Conservation (phyloP, 1,140 invertebrate genomes). For the Myzus persicae region DNA sequence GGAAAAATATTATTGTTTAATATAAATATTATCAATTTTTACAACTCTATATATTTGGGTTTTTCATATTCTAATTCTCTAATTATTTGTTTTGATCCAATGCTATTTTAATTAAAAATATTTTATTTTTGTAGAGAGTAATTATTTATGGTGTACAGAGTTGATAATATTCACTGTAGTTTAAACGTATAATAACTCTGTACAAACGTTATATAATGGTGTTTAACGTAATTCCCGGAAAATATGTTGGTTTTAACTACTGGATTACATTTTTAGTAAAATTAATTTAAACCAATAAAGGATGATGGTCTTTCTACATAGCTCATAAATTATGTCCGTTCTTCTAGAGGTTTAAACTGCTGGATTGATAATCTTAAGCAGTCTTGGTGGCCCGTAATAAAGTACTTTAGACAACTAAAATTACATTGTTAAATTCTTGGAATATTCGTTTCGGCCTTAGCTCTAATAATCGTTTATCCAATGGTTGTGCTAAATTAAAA, state of each 20-base stretch:
- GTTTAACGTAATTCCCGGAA: neutral
- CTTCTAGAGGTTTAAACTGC: neutral
- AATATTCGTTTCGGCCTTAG: neutral
- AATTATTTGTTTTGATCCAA: neutral
- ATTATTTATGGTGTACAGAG: neutral
- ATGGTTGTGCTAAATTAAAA: neutral
- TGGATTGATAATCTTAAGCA: neutral
- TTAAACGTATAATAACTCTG: neutral
- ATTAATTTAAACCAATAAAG: constrained; percentile 19
- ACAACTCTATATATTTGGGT: neutral
- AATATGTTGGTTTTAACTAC: neutral
- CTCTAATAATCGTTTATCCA: neutral
- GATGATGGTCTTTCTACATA: neutral
- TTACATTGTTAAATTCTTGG: neutral
- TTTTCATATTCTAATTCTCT: neutral
- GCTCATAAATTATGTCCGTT: constrained; percentile 16
- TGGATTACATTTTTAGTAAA: neutral
- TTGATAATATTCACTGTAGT: neutral
- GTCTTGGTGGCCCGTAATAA: neutral
- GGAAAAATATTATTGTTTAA: neutral
- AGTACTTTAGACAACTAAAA: neutral
- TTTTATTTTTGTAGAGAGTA: neutral
- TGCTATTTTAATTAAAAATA: neutral
- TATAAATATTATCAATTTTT: neutral
- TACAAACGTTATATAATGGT: neutral